These are phyloP conservation scores for Palloptera scutellata DNA, from an alignment of 2,888 invertebrate genomes.

Conservation along the genomic window DNA sequence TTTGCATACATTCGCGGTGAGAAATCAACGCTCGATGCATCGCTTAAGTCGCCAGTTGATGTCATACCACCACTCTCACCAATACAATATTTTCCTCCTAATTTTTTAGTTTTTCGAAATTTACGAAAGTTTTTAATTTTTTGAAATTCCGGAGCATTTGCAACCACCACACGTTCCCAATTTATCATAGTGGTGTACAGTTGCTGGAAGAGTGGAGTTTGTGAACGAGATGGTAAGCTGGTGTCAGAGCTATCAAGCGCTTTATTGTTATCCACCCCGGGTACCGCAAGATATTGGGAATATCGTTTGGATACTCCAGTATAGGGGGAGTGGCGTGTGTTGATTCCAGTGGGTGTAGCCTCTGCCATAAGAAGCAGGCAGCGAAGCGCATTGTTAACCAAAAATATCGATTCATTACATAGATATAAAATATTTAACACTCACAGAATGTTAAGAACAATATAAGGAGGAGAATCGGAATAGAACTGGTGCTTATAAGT, in stretches of 20 bases:
- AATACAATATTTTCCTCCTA: slow-evolving; percentile 15
- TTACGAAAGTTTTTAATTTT: slow-evolving; percentile 47
- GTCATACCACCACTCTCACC: slow-evolving; percentile 32
- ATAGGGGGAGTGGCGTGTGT: neutral
- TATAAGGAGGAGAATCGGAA: too few relatives aligned
- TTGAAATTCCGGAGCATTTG: slow-evolving; percentile 49
- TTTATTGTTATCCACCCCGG: slow-evolving; percentile 43
- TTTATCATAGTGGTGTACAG: slow-evolving; percentile 63
- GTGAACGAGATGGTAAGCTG: slow-evolving; percentile 59
- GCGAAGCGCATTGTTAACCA: neutral
- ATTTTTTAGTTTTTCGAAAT: slow-evolving; percentile 38
- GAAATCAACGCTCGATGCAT: slow-evolving; percentile 47
- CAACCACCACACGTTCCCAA: slow-evolving; percentile 56
- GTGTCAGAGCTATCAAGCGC: slow-evolving; percentile 46
- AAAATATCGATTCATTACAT: neutral
- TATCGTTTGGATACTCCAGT: slow-evolving; percentile 37
- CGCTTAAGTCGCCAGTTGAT: slow-evolving; percentile 40
- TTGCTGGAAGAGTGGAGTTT: slow-evolving; percentile 67
- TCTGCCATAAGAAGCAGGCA: neutral
- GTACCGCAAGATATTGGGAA: slow-evolving; percentile 42
- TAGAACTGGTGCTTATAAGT: too few relatives aligned
- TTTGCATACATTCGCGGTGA: slow-evolving; percentile 30
- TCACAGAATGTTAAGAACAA: too few relatives aligned
- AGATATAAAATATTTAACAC: neutral
- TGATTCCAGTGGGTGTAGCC: neutral